These are phyloP conservation scores for Agrotis segetum DNA, from an alignment of 2,888 invertebrate species.

Conservation along the genomic window DNA sequence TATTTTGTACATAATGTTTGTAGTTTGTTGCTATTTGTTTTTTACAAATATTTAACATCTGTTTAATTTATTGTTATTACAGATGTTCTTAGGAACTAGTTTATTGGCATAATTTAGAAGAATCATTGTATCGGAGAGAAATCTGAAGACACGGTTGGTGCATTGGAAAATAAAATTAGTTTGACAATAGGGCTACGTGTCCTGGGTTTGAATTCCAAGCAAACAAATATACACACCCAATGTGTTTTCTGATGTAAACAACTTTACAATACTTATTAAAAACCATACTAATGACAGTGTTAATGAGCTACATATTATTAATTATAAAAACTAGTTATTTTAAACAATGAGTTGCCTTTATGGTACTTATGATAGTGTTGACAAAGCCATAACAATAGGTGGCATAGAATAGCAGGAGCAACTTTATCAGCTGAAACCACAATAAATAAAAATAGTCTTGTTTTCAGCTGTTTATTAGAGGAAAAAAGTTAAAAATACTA, in stretches of 20 bases:
- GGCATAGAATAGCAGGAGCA: too few species aligned
- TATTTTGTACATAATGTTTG: too few species aligned
- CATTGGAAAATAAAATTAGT: too few species aligned
- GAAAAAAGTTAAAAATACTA: slow-evolving; percentile 13
- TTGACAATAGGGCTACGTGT: too few species aligned
- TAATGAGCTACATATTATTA: slow-evolving; percentile 8
- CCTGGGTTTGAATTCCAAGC: too few species aligned
- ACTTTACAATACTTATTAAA: slow-evolving; percentile 3
- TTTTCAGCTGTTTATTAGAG: slow-evolving; percentile 2
- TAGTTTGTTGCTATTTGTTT: background rate
- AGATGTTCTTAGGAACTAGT: background rate
- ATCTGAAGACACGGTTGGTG: too few species aligned
- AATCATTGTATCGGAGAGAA: too few species aligned
- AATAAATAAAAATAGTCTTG: slow-evolving; percentile 5
- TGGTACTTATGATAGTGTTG: slow-evolving; percentile 17
- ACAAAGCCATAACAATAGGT: background rate
- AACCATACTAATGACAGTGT: slow-evolving; percentile 8
- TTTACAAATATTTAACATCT: background rate
- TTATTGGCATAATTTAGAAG: background rate
- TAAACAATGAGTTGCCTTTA: background rate
- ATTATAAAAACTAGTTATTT: slow-evolving; percentile 21
- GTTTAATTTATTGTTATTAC: background rate
- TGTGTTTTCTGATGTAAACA: background rate
- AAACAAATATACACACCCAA: too few species aligned
- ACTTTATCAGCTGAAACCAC: slow-evolving; percentile 4